These are phyloP conservation scores for Deroplatys truncata DNA, from an alignment of 2,888 invertebrate genomes.

Conservation along the genomic window DNA sequence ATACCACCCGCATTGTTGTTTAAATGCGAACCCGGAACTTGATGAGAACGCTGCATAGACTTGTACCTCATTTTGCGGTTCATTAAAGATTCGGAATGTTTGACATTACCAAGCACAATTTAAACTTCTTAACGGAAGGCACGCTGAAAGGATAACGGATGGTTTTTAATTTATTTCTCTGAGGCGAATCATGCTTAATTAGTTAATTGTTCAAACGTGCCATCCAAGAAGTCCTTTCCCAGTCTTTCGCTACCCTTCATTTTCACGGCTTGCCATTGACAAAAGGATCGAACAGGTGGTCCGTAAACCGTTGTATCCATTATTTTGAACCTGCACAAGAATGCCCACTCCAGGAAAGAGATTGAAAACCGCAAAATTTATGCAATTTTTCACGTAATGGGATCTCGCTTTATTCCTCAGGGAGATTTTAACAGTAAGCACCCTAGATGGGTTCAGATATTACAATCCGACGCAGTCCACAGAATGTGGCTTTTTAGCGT, in stretches of 20 bases:
- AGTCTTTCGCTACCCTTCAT: neutral
- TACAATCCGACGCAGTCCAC: no score
- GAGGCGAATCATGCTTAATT: neutral
- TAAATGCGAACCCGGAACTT: neutral
- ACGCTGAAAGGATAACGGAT: neutral
- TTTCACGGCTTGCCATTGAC: neutral
- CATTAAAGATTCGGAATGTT: neutral
- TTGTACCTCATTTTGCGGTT: neutral
- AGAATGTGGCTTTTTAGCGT: no score
- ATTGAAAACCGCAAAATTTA: no score
- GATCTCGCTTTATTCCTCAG: no score
- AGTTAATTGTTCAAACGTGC: neutral
- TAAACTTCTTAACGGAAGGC: neutral
- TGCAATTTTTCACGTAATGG: no score
- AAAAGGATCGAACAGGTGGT: neutral
- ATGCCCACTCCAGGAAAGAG: neutral
- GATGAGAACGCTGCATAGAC: neutral
- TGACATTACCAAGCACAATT: neutral
- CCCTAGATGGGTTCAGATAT: no score
- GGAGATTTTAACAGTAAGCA: no score
- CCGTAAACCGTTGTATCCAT: neutral
- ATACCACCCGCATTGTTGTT: neutral
- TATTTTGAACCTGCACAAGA: neutral
- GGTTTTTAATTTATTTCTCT: neutral
- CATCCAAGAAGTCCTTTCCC: neutral